A percentile compares a stretch with the other conserved stretches of the same genome.
Evolutionary conservation across 2,888 invertebrate species (phyloP).

Genomic region (Sarcophaga rosellei): DNA sequence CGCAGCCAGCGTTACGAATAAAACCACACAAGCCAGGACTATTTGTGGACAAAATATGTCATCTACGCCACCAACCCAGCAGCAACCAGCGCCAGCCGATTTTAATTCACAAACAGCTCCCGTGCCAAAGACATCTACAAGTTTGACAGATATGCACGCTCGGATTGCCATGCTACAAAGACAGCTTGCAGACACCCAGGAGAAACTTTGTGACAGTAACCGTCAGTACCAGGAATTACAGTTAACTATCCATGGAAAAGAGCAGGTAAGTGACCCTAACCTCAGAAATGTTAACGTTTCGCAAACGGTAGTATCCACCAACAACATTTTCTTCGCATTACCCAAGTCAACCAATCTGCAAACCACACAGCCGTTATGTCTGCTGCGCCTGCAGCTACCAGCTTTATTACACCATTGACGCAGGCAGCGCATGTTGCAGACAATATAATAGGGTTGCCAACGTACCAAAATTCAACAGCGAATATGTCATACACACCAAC

Average conservation of each 20-base stretch:
- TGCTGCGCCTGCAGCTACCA: too few species aligned
- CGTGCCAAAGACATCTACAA: neutral
- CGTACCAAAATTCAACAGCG: too few species aligned
- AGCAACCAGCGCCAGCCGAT: neutral
- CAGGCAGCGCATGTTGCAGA: too few species aligned
- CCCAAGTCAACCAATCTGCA: too few species aligned
- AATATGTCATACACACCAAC: too few species aligned
- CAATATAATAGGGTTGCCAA: too few species aligned
- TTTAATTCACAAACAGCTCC: neutral
- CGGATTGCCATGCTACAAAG: constrained; percentile 26
- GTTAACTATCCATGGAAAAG: neutral
- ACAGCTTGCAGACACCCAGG: constrained; percentile 30
- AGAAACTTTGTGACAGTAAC: constrained; percentile 21
- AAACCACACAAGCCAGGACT: neutral
- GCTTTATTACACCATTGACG: too few species aligned
- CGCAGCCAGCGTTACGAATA: constrained; percentile 13
- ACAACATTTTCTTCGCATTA: too few species aligned
- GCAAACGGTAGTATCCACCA: too few species aligned
- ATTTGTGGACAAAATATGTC: neutral
- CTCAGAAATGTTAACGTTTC: neutral
- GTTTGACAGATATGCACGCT: too few species aligned
- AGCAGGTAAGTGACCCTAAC: constrained; percentile 35
- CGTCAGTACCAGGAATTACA: constrained; percentile 18
- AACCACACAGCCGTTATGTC: too few species aligned
- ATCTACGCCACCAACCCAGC: neutral